Base-by-base conservation (phyloP, 2,113 vertebrate species). In the Propithecus coquereli region DNA sequence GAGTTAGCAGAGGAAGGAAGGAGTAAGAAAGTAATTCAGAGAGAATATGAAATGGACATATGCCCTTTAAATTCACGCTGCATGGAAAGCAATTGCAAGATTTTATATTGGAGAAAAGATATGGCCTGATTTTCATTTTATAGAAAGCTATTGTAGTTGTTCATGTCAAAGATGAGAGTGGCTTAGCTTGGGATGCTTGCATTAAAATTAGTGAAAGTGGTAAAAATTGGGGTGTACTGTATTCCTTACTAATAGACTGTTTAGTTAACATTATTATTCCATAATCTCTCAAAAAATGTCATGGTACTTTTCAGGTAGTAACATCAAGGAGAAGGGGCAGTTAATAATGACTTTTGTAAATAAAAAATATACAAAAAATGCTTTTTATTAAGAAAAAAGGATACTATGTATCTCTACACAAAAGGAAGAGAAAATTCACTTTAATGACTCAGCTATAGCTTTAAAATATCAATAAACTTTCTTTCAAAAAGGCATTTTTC, bases 271-370 rank as follows among this genome's bases (percentile, higher is more conserved):
- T 80, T 13, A 25, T 47, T 73, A 63, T 79, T 68, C 11, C 30
- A 27, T 92, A 79, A 65, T 25, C 27, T 20, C 11, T 90, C 22
- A 92, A 80, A 6, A 54, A 84, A 89, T 11, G 40, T 27, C 52
- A 63, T 23, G 8, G 6, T 8, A 87, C 27, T 80, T 30, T 50
- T 79, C 2, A 87, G n/a, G 6, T 59, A 70, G 5, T 1, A 80
- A 43, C 20, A 27, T 25, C 17, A 43, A 8, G 5, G 4, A 1
- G 32, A 17, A 12, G 12, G 0, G 11, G 0, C 14, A 77, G 5
- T 27, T 57, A 50, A 8, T n/a, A 57, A 68, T 77, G 20, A n/a
- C 20, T 76, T 61, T 80, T 65, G 47, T 79, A 8, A 86, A 30
- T 87, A 3, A 86, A 52, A 66, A 85, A 82, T 65, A 77, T 23